Evolutionary conservation across 2,888 invertebrate species (phyloP), one percentile per base, ranked within the genome.

Genomic region (Cataglyphis albicans): DNA sequence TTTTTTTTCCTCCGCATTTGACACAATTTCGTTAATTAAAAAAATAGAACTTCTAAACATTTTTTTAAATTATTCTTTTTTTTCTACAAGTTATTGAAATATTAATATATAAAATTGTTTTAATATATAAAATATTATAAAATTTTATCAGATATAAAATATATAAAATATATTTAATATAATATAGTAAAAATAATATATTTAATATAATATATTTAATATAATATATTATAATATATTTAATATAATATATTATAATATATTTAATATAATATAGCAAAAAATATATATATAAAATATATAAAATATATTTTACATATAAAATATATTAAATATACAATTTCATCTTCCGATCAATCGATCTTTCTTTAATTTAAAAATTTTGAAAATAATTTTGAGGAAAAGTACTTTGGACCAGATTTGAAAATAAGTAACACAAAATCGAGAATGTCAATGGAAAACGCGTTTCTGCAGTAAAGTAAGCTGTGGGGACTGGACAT

Each of bases 401-500:
- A 44, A 21, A 57, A 67, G 67, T 12, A 4, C 25, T 67, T 67
- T 57, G 3, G 15, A 29, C 0, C 48, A 21, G 10, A 38, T 38
- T 52, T 41, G 52, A 29, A 65, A 57, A 57, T 63, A 72, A 59
- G 52, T 32, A 67, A 65, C 57, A 12, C 38, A 55, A 29, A 25
- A 38, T 35, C 29, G 35, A 70, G 52, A 70, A 57, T 44, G 68
- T 55, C 59, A 76, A 73, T 74, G 65, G 67, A 64, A 59, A 68
- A 81, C 82, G 84, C 84, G 78, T 72, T 72, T 72, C 76, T 59
- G 80, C 84, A 59, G 9, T 59, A 84, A 84, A 86, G 74, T 88
- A 89, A 90, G 87, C 88, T 91, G 92, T 93, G 90, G 93, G 92
- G 91, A 93, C 90, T 85, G 86, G 90, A 91, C 92, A 93, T 92